Evolutionary conservation across 2,113 vertebrate species (phyloP).

Genomic region (Macaca fascicularis): DNA sequence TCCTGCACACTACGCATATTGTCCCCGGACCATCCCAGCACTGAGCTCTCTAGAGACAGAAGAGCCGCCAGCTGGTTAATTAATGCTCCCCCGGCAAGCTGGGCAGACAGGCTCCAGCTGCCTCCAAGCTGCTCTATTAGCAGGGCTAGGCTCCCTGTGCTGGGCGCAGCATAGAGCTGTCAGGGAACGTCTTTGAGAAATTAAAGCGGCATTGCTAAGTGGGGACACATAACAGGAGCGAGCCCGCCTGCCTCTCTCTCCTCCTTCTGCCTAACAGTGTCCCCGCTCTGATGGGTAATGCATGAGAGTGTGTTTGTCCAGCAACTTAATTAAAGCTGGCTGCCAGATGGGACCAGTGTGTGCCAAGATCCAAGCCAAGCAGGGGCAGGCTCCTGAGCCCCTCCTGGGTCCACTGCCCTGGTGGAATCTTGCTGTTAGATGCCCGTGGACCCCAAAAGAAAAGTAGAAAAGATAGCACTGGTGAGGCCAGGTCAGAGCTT

Average conservation of each 20-base stretch:
- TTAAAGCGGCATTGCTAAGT: constrained; percentile 45
- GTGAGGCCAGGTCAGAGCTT: not conserved
- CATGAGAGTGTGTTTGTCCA: not conserved
- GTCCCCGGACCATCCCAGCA: not conserved
- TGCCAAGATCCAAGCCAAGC: too few species aligned
- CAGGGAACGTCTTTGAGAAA: constrained; percentile 40
- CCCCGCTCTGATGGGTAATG: not conserved
- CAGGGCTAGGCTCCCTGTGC: not conserved
- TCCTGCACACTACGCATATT: not conserved
- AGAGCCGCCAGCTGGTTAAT: constrained; percentile 35
- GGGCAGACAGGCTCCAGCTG: not conserved
- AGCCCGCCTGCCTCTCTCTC: not conserved
- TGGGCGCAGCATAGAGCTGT: not conserved
- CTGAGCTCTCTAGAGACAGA: not conserved
- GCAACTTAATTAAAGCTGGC: not conserved
- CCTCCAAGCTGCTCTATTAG: not conserved
- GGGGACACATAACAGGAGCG: not conserved
- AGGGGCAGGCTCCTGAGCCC: not conserved
- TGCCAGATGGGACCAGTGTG: not conserved
- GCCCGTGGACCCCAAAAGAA: not conserved
- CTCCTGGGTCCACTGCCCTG: not conserved
- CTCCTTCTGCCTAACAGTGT: not conserved
- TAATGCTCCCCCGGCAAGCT: not conserved
- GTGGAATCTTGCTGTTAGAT: not conserved
- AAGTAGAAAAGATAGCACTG: not conserved